These are phyloP conservation scores for Megathymus violae DNA, from an alignment of 1,140 invertebrate genomes.

Conservation along the genomic window DNA sequence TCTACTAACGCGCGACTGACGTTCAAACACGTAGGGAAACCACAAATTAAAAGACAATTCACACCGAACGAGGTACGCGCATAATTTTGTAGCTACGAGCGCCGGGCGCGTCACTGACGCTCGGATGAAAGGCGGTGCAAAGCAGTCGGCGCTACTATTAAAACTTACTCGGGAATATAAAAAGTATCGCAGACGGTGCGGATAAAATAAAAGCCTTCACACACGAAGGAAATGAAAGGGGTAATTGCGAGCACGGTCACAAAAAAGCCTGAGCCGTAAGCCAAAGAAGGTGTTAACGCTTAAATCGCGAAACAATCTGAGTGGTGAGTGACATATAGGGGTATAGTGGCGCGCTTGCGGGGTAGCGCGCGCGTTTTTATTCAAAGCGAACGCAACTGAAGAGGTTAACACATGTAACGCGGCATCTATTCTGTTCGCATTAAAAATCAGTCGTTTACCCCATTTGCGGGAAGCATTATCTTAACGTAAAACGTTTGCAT, in stretches of 20 bases:
- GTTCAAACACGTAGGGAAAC: constrained; percentile 50
- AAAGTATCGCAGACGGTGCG: constrained; percentile 62
- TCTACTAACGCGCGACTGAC: constrained; percentile 60
- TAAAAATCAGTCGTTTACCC: constrained; percentile 47
- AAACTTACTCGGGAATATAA: constrained; percentile 62
- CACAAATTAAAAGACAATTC: constrained; percentile 76
- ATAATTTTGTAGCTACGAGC: constrained; percentile 57
- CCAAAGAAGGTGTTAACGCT: constrained; percentile 69
- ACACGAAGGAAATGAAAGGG: constrained; percentile 70
- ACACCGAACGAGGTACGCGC: constrained; percentile 56
- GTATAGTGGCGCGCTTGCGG: constrained; percentile 31
- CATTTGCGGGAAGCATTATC: constrained; percentile 26
- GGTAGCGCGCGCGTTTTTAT: constrained; percentile 48
- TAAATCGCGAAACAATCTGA: constrained; percentile 62
- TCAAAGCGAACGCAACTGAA: constrained; percentile 43
- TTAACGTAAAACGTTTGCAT: constrained; percentile 27
- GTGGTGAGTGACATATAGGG: constrained; percentile 49
- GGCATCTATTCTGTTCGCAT: constrained; percentile 37
- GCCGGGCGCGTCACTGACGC: constrained; percentile 53
- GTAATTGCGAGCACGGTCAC: constrained; percentile 70
- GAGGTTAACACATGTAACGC: constrained; percentile 34
- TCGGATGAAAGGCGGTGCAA: constrained; percentile 49
- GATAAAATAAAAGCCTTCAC: constrained; percentile 70
- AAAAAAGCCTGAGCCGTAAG: constrained; percentile 66
- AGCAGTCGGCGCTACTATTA: constrained; percentile 55